phyloP scores from a whole-genome alignment of 2,888 invertebrate genomes.

The Temnothorax rugatulus region DNA sequence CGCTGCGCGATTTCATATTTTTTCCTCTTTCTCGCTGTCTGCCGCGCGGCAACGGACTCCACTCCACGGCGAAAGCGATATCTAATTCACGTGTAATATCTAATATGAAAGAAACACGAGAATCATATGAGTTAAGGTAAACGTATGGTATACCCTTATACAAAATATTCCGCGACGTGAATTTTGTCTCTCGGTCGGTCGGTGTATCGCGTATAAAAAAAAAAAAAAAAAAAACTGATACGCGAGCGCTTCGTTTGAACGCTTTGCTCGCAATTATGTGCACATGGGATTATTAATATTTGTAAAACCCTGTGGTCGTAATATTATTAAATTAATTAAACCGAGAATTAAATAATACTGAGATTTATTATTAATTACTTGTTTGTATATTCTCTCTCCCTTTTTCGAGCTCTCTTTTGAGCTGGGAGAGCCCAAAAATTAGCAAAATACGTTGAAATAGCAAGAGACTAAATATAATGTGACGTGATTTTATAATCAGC shows the following conservation, averaged over 20 bases:
- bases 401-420: not conserved
- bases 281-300: constrained; percentile 3
- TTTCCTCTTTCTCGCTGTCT: not conserved
- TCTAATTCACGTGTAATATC: not conserved
- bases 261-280: not conserved
- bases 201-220: too few species aligned
- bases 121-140: not conserved
- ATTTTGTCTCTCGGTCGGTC: not conserved
- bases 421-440: not conserved
- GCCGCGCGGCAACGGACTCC: not conserved
- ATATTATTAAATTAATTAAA: constrained; percentile 32
- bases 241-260: not conserved
- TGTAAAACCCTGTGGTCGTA: not conserved
- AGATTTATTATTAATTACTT: not conserved
- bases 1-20: constrained; percentile 20
- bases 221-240: not conserved
- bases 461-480: not conserved
- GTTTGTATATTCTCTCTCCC: not conserved
- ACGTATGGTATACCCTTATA: too few species aligned
- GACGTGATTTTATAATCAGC: constrained; percentile 21
- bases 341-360: constrained; percentile 4
- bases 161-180: not conserved
- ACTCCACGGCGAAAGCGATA: not conserved
- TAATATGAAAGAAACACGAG: not conserved
- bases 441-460: not conserved